These are phyloP conservation scores for Maniola jurtina DNA, from an alignment of 1,140 invertebrate species.

Conservation along the genomic window DNA sequence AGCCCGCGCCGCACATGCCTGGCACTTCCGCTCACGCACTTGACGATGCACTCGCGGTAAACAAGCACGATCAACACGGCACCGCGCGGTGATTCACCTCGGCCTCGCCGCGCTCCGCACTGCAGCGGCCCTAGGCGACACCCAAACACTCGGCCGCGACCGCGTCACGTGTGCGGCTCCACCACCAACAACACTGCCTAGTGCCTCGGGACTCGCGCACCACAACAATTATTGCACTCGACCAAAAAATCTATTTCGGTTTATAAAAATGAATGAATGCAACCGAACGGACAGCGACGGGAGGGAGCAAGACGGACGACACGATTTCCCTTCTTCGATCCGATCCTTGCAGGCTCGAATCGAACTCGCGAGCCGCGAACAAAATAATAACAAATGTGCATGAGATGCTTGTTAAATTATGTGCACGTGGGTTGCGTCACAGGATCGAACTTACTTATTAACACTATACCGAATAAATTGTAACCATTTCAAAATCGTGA, in stretches of 20 bases:
- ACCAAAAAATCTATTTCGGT: conserved; percentile 48
- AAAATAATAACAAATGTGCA: conserved; percentile 83
- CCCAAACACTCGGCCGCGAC: conserved; percentile 63
- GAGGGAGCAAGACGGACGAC: conserved; percentile 60
- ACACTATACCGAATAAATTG: conserved; percentile 29
- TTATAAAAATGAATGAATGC: conserved; percentile 59
- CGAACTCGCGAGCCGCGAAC: conserved; percentile 79
- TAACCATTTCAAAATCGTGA: conserved; percentile 47
- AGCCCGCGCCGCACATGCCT: conserved; percentile 69
- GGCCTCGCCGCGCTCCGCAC: conserved; percentile 56
- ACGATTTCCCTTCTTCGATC: conserved; percentile 64
- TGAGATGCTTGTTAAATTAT: conserved; percentile 76
- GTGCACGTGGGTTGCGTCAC: conserved; percentile 76
- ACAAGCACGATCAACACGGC: conserved; percentile 68
- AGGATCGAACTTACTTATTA: conserved; percentile 37
- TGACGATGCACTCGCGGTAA: conserved; percentile 72
- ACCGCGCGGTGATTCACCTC: conserved; percentile 72
- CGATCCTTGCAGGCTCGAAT: conserved; percentile 68
- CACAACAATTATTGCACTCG: conserved; percentile 56
- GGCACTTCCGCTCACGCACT: conserved; percentile 71
- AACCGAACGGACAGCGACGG: conserved; percentile 49
- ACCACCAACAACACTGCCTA: conserved; percentile 55
- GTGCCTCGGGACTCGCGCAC: conserved; percentile 36
- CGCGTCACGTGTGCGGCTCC: conserved; percentile 69
- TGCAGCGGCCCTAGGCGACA: conserved; percentile 62